Conservation (phyloP, 1,140 invertebrate species). For the Lasioglossum albipes region DNA sequence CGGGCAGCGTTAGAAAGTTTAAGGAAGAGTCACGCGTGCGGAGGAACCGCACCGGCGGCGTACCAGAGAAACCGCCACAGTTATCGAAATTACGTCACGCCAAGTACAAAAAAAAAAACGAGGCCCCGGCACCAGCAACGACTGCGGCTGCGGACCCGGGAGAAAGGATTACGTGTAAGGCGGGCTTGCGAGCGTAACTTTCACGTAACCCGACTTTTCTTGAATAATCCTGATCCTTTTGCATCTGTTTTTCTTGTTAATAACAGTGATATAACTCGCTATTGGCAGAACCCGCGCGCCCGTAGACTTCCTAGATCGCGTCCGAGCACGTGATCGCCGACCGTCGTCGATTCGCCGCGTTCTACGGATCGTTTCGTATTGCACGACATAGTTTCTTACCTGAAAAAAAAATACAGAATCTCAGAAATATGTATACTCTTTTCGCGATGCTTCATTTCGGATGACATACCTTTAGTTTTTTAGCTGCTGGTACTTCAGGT, state of each 20-base stretch:
- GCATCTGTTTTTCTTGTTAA: neutral
- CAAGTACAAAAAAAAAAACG: slow-evolving; percentile 17
- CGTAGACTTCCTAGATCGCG: neutral
- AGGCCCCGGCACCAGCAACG: too few relatives aligned
- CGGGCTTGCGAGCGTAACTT: slow-evolving; percentile 29
- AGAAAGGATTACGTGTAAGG: slow-evolving; percentile 41
- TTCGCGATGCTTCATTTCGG: too few relatives aligned
- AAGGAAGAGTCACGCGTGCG: slow-evolving; percentile 45
- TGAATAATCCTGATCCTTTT: neutral
- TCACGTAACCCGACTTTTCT: slow-evolving; percentile 42
- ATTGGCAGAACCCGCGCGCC: neutral
- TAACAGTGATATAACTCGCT: neutral
- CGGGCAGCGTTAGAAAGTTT: slow-evolving; percentile 57
- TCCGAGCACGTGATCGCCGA: neutral
- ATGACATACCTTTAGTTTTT: too few relatives aligned
- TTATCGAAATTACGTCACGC: slow-evolving; percentile 63
- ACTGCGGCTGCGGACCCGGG: neutral
- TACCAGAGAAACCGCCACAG: slow-evolving; percentile 56
- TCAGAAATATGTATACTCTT: too few relatives aligned
- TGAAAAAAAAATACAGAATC: too few relatives aligned
- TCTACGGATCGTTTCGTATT: too few relatives aligned
- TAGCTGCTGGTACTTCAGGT: too few relatives aligned
- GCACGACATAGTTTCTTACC: too few relatives aligned
- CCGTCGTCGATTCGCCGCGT: neutral
- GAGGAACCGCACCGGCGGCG: slow-evolving; percentile 31